A percentile compares a stretch with the other conserved stretches of the same genome.
These are phyloP conservation scores for Smutsia gigantea DNA, from an alignment of 2,797 vertebrate species.

Conservation along the genomic window DNA sequence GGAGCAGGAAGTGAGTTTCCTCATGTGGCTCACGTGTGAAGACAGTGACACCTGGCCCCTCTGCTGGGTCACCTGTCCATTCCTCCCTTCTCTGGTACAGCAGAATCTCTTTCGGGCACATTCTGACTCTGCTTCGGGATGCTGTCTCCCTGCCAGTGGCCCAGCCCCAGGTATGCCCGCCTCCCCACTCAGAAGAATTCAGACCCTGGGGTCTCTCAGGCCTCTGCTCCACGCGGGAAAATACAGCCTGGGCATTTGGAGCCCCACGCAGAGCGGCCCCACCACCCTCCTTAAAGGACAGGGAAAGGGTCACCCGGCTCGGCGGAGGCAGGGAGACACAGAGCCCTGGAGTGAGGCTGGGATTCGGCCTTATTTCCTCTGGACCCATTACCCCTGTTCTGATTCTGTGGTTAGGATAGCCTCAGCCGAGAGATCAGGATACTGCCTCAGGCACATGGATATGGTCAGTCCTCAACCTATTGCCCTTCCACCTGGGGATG, in stretches of 20 bases:
- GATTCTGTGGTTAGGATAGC: too few relatives aligned
- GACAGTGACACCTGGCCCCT: too few relatives aligned
- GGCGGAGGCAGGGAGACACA: neutral
- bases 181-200: neutral
- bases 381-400: neutral
- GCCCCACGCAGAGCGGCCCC: neutral
- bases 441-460: too few relatives aligned
- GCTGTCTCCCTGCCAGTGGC: neutral
- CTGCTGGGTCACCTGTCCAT: neutral
- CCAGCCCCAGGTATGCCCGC: neutral
- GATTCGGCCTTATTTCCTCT: neutral
- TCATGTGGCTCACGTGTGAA: too few relatives aligned
- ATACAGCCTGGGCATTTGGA: too few relatives aligned
- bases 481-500: neutral
- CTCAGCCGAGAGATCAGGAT: too few relatives aligned
- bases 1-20: too few relatives aligned
- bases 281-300: neutral
- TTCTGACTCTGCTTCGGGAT: neutral
- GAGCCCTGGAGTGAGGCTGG: rapidly evolving
- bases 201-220: neutral
- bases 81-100: neutral
- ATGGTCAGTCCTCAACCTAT: neutral
- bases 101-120: neutral
- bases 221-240: neutral
- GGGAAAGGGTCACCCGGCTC: too few relatives aligned